Base-by-base conservation (phyloP, 2,113 vertebrate species). In the Protobothrops mucrosquamatus region DNA sequence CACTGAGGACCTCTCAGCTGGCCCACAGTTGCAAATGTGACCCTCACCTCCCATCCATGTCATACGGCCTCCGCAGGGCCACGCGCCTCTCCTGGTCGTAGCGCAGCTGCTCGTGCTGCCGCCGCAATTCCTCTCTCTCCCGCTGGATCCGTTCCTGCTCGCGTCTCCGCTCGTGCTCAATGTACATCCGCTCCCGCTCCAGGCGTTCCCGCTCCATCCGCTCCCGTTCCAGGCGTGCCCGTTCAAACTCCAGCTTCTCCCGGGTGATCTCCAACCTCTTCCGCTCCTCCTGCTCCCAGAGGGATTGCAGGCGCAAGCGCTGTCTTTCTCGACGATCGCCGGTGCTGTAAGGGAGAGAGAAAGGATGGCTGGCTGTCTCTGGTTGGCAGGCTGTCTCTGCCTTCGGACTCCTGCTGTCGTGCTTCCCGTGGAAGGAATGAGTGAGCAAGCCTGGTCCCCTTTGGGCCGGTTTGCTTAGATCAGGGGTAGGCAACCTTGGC, bases 111-210 rank as follows among this genome's bases (percentile, higher is more conserved):
- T 99, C 99, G 6, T 99, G 99, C 96, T 99, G 99, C 1, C 99
- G 98, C 22, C 99, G 97, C 92, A 99, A 98, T 95, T 99, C 99
- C 18, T 99, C 99, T 0, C 99, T 97, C 96, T 99, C 99, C 0
- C 99, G 97, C 91, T 99, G 98, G 93, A 99, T 99, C 48, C 99
- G 97, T 89, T 99, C 99, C 93, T 99, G 99, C 93, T 99, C 99
- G 0, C 99, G 98, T 12, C 99, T 95, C 48, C 99, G 97, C 96
- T 99, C 99, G 0, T 99, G 99, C 92, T 99, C 99, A 7, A 99
- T 98, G 0, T 98, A 98, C 96, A 99, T 97, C 46, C 99, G 96
- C 92, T 99, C 99, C 0, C 99, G 97, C 94, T 99, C 99, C 95
- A 99, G 97, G 92, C 98, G 98, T 91, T 99, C 99, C 0, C 99